These are phyloP conservation scores for Zaprionus gabonicus DNA, from an alignment of 1,140 invertebrate species.

Conservation along the genomic window DNA sequence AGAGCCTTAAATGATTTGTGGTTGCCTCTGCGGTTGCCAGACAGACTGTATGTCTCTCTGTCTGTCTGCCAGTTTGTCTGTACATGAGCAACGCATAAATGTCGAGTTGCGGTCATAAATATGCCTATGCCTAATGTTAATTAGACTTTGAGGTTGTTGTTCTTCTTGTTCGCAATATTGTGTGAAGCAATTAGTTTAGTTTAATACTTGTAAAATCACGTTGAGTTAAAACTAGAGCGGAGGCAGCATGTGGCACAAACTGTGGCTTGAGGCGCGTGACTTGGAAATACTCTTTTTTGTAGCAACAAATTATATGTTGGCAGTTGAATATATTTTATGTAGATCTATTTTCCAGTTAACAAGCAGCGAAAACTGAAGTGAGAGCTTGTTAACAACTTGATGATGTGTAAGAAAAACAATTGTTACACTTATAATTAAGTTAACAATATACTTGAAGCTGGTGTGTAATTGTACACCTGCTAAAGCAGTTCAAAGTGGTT, in stretches of 20 bases:
- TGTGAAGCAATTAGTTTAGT: conserved; percentile 7
- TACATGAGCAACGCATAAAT: conserved; percentile 31
- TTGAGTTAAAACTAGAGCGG: neutral
- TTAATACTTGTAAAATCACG: neutral
- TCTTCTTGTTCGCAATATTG: conserved; percentile 1
- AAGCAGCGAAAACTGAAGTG: too few species aligned
- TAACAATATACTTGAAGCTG: too few species aligned
- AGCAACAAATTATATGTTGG: too few species aligned
- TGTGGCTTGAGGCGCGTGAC: neutral
- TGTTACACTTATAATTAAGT: too few species aligned
- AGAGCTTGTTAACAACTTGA: too few species aligned
- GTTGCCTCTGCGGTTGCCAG: conserved; percentile 30
- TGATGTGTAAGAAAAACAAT: too few species aligned
- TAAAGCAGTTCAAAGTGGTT: too few species aligned
- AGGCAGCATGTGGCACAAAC: neutral
- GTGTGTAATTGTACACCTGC: too few species aligned
- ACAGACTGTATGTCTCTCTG: conserved; percentile 10
- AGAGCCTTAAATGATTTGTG: conserved; percentile 66
- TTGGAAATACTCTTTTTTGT: neutral
- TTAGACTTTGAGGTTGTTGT: conserved; percentile 49
- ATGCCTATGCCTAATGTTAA: conserved; percentile 48
- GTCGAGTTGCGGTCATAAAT: conserved; percentile 58
- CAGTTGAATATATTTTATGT: too few species aligned
- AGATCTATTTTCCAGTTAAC: too few species aligned
- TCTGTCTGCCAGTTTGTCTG: neutral